phyloP scores from a whole-genome alignment of 2,888 invertebrate genomes.

The Selenia dentaria region DNA sequence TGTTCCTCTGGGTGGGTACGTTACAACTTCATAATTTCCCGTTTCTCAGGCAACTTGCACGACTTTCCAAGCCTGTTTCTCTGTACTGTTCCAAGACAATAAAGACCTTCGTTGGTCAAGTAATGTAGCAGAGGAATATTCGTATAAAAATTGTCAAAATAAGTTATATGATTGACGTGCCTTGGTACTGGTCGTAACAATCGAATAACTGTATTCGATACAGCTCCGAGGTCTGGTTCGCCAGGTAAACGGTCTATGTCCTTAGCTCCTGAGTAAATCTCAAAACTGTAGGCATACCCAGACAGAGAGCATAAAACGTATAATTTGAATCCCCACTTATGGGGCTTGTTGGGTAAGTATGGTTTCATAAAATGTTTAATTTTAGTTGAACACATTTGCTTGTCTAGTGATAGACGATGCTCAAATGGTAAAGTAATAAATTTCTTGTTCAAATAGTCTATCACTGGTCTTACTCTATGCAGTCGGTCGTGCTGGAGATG shows the following conservation, averaged over 20 bases:
- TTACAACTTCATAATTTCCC: slow-evolving; percentile 39
- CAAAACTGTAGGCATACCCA: slow-evolving; percentile 39
- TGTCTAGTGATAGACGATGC: slow-evolving; percentile 33
- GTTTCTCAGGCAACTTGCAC: slow-evolving; percentile 41
- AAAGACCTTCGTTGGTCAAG: slow-evolving; percentile 38
- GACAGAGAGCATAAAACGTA: slow-evolving; percentile 34
- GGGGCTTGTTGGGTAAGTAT: too few relatives aligned
- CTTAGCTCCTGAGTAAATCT: slow-evolving; percentile 37
- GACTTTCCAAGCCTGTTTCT: slow-evolving; percentile 43
- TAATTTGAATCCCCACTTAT: too few relatives aligned
- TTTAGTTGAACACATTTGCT: slow-evolving; percentile 47
- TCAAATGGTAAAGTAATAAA: slow-evolving; percentile 27
- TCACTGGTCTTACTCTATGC: slow-evolving; percentile 41
- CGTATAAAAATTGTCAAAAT: slow-evolving; percentile 49
- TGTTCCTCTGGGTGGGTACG: slow-evolving; percentile 44
- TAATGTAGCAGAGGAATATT: slow-evolving; percentile 36
- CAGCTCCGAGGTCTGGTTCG: slow-evolving; percentile 32
- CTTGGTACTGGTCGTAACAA: slow-evolving; percentile 32
- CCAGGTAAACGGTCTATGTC: slow-evolving; percentile 28
- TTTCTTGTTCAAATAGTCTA: slow-evolving; percentile 43
- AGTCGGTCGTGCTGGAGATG: slow-evolving; percentile 40
- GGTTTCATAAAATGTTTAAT: slow-evolving; percentile 38
- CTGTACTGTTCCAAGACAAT: slow-evolving; percentile 46
- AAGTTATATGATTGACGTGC: slow-evolving; percentile 38
- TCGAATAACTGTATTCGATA: slow-evolving; percentile 23